A percentile compares a stretch with the other conserved stretches of the same genome.
Conservation (phyloP, 2,888 invertebrate species). For the Drosophila planitibia region DNA sequence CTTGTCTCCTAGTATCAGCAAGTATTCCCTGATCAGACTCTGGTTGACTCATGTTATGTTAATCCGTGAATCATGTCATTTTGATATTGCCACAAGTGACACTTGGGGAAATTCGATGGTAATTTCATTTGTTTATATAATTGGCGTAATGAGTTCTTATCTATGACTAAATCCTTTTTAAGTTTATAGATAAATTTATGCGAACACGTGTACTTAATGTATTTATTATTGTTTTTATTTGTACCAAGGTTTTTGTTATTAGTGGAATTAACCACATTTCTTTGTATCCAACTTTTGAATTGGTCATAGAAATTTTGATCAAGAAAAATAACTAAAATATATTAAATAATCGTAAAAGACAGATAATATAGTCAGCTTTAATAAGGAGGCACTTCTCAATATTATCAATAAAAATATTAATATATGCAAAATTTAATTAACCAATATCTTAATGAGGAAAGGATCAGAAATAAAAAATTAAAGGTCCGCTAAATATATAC, state of each 20-base stretch:
- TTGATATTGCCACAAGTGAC: not conserved
- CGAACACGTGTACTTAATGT: not conserved
- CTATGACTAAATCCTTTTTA: not conserved
- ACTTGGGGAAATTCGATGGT: not conserved
- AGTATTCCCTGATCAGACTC: not conserved
- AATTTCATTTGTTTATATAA: slow-evolving; percentile 1
- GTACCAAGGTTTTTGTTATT: not conserved
- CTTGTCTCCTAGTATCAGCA: not conserved
- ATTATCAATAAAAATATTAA: not conserved
- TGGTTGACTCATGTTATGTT: slow-evolving; percentile 17
- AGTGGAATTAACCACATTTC: not conserved
- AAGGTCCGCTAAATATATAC: not conserved
- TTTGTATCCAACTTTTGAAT: not conserved
- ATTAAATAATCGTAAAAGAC: not conserved
- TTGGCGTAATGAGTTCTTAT: not conserved
- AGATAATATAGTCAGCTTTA: not conserved
- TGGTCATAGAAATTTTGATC: not conserved
- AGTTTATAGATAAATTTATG: slow-evolving; percentile 3
- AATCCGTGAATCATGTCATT: not conserved
- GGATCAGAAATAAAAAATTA: not conserved
- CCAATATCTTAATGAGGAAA: too few species aligned
- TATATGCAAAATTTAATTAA: not conserved
- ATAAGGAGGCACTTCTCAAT: not conserved
- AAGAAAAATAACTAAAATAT: not conserved
- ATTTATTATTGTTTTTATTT: not conserved